Percentiles rank a stretch among this genome's conserved stretches.
These are phyloP conservation scores for Drosophila prosaltans DNA, from an alignment of 1,140 invertebrate species.

Conservation along the genomic window DNA sequence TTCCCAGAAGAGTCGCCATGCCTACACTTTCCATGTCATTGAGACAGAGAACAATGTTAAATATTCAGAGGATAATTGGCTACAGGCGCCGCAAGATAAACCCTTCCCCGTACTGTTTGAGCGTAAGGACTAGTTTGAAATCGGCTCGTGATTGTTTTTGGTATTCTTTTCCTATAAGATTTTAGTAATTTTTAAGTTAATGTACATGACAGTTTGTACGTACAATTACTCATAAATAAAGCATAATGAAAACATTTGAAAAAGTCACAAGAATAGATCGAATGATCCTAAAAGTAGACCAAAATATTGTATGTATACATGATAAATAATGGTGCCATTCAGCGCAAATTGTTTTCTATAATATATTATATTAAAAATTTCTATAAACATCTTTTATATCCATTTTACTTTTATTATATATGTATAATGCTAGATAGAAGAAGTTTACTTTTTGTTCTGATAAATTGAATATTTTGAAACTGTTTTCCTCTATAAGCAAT, in stretches of 20 bases:
- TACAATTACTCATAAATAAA: constrained; percentile 42
- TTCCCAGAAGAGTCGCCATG: constrained; percentile 92
- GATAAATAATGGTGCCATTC: neutral
- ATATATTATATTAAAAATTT: no score
- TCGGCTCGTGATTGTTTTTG: constrained; percentile 28
- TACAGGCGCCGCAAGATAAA: constrained; percentile 86
- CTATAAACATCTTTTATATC: no score
- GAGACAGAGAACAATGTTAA: constrained; percentile 89
- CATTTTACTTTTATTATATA: no score
- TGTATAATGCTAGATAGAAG: no score
- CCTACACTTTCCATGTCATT: constrained; percentile 97
- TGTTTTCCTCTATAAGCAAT: no score
- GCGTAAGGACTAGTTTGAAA: constrained; percentile 55
- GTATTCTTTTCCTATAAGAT: constrained; percentile 69
- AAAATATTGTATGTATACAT: neutral
- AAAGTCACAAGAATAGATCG: neutral
- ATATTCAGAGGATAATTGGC: constrained; percentile 94
- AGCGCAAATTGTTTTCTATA: neutral
- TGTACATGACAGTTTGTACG: constrained; percentile 46
- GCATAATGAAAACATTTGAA: neutral
- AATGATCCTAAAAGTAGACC: neutral
- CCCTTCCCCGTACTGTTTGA: constrained; percentile 87
- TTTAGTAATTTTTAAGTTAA: constrained; percentile 46
- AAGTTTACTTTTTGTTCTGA: no score
- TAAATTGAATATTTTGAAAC: no score